Evolutionary conservation across 2,113 vertebrate species (phyloP).

Genomic region (Labeo rohita): DNA sequence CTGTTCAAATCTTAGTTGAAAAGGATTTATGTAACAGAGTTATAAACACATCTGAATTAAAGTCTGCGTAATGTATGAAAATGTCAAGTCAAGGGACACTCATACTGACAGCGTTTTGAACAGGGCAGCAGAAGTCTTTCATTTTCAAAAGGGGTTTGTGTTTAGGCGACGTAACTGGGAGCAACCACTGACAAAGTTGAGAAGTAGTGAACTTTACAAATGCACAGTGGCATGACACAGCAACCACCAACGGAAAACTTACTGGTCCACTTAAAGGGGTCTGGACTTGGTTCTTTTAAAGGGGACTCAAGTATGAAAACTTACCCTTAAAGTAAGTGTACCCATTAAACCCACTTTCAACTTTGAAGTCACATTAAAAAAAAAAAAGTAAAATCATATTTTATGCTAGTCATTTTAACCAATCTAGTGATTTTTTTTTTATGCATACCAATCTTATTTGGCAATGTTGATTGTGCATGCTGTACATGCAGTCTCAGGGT

Average conservation of each 20-base stretch:
- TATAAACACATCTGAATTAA: neutral
- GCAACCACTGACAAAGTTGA: neutral
- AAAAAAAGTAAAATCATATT: no score
- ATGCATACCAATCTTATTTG: no score
- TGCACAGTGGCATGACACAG: neutral
- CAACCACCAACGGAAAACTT: neutral
- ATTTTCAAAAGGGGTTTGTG: neutral
- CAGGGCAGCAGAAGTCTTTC: neutral
- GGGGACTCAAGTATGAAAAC: no score
- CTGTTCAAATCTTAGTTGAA: neutral
- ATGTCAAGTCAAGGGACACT: neutral
- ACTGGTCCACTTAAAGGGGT: no score
- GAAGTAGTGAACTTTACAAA: neutral
- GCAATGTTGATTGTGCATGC: no score
- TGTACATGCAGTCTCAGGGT: no score
- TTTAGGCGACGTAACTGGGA: neutral
- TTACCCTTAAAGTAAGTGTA: no score
- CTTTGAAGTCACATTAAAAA: no score
- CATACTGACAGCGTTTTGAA: neutral
- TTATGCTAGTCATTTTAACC: no score
- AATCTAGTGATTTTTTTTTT: no score
- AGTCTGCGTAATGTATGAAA: neutral
- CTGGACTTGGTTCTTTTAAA: no score
- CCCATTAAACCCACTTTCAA: no score
- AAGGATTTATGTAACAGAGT: conserved; percentile 1